phyloP scores from a whole-genome alignment of 1,140 invertebrate genomes.

The Chrysomallon squamiferum region DNA sequence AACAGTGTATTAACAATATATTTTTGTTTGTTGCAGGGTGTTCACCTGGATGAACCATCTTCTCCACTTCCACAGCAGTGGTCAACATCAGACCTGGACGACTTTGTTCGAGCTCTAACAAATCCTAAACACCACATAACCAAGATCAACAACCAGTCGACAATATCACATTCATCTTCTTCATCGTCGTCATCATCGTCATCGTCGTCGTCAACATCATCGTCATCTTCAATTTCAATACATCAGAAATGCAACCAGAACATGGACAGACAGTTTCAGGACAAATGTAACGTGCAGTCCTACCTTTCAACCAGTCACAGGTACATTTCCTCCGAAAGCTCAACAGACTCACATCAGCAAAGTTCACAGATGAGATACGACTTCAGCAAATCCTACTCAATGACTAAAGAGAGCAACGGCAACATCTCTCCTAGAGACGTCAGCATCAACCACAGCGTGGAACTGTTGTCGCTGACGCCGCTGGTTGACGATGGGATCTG shows the following conservation, averaged over 20 bases:
- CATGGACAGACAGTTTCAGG: not conserved
- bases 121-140: constrained; percentile 28
- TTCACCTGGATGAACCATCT: constrained; percentile 27
- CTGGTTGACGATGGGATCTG: constrained; percentile 3
- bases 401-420: no score
- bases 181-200: constrained; percentile 2
- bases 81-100: constrained; percentile 17
- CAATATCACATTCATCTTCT: not conserved
- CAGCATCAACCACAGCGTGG: no score
- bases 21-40: no score
- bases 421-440: no score
- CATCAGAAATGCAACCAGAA: not conserved
- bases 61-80: constrained; percentile 17
- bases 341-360: not conserved
- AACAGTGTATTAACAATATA: no score
- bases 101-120: constrained; percentile 24
- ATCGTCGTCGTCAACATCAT: constrained; percentile 1
- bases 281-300: not conserved
- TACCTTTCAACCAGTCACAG: not conserved
- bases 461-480: no score
- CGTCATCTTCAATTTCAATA: not conserved
- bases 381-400: no score
- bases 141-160: constrained; percentile 6
- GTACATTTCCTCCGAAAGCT: not conserved
- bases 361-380: not conserved